A percentile compares a stretch with the other conserved stretches of the same genome.
Conservation (phyloP, 2,113 vertebrate species). For the Puntigrus tetrazona region DNA sequence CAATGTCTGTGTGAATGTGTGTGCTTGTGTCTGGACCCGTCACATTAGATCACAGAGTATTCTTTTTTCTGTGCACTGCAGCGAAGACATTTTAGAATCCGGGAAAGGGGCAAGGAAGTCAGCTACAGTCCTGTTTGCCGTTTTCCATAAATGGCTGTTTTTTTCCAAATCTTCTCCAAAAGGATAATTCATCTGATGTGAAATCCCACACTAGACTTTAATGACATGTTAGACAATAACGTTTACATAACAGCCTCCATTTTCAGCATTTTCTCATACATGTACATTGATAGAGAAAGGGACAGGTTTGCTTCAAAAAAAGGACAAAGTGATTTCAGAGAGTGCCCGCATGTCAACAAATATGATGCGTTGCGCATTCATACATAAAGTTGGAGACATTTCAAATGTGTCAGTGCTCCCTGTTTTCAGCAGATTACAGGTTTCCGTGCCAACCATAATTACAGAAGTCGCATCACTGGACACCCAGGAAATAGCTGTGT, state of each 20-base stretch:
- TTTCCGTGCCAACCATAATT: conserved; percentile 3
- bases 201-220: background rate
- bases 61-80: background rate
- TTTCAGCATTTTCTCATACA: background rate
- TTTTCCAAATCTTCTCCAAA: background rate
- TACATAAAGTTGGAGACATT: conserved; percentile 22
- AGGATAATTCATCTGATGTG: background rate
- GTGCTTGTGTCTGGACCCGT: conserved; percentile 20
- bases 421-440: conserved; percentile 27
- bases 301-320: background rate
- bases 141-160: background rate
- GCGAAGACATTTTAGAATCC: conserved; percentile 42
- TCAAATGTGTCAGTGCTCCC: conserved; percentile 12
- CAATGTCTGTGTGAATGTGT: conserved; percentile 23
- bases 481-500: background rate
- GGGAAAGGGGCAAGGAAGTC: conserved; percentile 56
- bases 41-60: conserved; percentile 23
- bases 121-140: conserved; percentile 19
- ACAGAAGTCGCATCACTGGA: background rate
- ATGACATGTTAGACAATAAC: background rate
- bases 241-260: background rate
- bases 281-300: background rate
- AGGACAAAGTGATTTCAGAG: conserved; percentile 4
- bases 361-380: background rate
- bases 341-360: background rate